Evolutionary conservation across 2,113 vertebrate species (phyloP), one percentile per base, ranked within the genome.

Genomic region (Rhizomys pruinosus): DNA sequence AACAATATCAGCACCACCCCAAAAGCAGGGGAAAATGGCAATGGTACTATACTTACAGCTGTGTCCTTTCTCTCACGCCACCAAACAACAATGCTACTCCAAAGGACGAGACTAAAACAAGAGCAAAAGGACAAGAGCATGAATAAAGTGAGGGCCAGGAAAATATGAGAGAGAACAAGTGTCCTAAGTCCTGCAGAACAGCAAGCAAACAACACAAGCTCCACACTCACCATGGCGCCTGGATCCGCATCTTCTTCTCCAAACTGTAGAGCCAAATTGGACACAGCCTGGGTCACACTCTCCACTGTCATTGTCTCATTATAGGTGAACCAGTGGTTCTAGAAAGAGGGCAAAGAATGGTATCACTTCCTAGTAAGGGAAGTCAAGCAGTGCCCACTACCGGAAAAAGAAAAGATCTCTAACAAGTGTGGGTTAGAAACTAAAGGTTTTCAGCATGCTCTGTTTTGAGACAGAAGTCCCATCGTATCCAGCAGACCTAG

Each of bases 251-350:
- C 99, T 94, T 99, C 99, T 97, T 99, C 99, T 94, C 99, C 99
- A 68, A 99, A 99, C 98, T 99, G 99, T 93, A 99, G 98, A 0
- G 99, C 99, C 96, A 99, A 97, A 98, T 99, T 99, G 85, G 99
- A 99, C 86, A 99, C 99, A 0, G 99, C 99, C 96, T 99, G 99
- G 1, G 99, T 99, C 97, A 99, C 99, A 9, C 99, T 99, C 97
- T 99, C 99, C 95, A 99, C 99, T 0, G 99, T 99, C 99, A 99
- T 99, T 0, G 98, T 99, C 96, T 99, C 99, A 20, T 99, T 99
- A 97, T 99, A 99, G 85, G 99, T 99, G 96, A 99, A 99, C 99
- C 99, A 99, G 95, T 99, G 99, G 97, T 99, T 99, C 99, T 99
- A 91, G 32, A 93, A 91, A n/a, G 92, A 80, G 87, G 90, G 27